phyloP scores from a whole-genome alignment of 2,888 invertebrate species.

The Euzophera pinguis region DNA sequence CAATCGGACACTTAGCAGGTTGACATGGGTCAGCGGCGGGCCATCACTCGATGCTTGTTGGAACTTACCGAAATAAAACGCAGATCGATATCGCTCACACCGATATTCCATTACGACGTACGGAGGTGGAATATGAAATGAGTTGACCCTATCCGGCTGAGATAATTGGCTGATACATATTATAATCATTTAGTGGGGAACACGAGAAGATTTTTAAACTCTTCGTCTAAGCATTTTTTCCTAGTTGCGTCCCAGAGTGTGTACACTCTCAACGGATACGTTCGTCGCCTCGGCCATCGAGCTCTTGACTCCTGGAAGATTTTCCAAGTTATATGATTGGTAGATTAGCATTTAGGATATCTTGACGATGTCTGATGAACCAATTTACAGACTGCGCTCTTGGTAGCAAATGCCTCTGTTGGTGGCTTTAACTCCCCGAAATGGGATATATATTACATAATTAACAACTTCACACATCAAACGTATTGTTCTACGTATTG shows the following conservation, averaged over 20 bases:
- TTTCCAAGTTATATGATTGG: neutral
- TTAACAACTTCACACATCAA: no score
- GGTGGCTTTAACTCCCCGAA: no score
- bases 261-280: no score
- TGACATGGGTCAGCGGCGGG: constrained; percentile 59
- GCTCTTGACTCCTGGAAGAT: no score
- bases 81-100: constrained; percentile 66
- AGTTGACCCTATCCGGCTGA: constrained; percentile 53
- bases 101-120: constrained; percentile 72
- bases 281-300: no score
- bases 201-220: neutral
- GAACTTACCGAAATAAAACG: constrained; percentile 73
- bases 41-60: constrained; percentile 42
- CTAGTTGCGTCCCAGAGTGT: no score
- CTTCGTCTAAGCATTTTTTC: no score
- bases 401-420: no score
- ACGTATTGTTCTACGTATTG: no score
- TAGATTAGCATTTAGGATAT: neutral
- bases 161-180: constrained; percentile 22
- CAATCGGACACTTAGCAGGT: constrained; percentile 37
- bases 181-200: constrained; percentile 8
- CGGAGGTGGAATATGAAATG: constrained; percentile 65
- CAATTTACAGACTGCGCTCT: no score
- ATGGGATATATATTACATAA: no score
- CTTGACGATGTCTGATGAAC: neutral